These are phyloP conservation scores for Phalanger gymnotis DNA, from an alignment of 2,797 vertebrate species.

Conservation along the genomic window DNA sequence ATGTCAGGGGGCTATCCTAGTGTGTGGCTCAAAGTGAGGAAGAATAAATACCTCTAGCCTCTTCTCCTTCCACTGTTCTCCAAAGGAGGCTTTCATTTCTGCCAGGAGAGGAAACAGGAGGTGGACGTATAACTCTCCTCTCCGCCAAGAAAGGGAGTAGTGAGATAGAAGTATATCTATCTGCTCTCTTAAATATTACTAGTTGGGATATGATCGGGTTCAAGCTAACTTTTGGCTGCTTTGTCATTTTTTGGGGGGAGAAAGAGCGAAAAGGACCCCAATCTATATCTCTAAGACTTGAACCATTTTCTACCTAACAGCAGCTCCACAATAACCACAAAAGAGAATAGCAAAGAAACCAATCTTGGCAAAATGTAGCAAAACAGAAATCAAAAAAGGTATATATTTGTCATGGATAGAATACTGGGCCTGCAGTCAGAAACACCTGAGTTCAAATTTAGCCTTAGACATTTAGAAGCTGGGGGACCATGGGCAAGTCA, in stretches of 20 bases:
- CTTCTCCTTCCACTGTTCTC: no score
- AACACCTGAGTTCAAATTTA: background rate
- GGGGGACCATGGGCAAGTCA: background rate
- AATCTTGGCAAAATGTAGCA: background rate
- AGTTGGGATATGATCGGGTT: background rate
- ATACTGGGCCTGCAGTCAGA: no score
- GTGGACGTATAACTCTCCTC: background rate
- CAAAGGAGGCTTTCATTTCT: background rate
- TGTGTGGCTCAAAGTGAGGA: no score
- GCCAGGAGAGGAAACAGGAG: background rate
- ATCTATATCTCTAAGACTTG: background rate
- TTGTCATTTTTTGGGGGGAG: background rate
- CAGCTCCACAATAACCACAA: background rate
- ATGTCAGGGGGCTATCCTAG: no score
- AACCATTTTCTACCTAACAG: background rate
- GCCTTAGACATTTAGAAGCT: background rate
- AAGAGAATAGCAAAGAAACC: background rate
- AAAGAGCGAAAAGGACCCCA: background rate
- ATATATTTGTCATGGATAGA: no score
- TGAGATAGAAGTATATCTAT: background rate
- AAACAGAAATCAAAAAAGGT: no score
- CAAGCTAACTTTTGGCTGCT: background rate
- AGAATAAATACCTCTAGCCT: no score
- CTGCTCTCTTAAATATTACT: background rate
- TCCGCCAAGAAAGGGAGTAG: background rate